Percentiles rank a stretch among this genome's conserved stretches.
These are phyloP conservation scores for Drosophila gaucha DNA, from an alignment of 2,888 invertebrate species.

Conservation along the genomic window DNA sequence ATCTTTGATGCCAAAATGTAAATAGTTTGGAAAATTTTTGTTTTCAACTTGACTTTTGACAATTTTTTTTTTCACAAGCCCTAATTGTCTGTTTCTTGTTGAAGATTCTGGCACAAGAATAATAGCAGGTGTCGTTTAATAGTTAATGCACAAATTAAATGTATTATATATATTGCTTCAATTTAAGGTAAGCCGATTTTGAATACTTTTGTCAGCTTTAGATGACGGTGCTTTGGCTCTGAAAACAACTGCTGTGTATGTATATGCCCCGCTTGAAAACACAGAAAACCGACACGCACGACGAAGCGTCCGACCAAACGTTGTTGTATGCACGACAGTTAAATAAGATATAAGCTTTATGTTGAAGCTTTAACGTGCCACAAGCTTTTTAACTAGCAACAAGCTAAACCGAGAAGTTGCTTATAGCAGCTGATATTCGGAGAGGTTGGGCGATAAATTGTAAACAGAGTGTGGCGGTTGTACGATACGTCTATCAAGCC, in stretches of 20 bases:
- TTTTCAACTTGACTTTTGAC: neutral
- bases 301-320: slow-evolving; percentile 42
- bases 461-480: slow-evolving; percentile 17
- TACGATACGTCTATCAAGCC: neutral
- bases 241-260: slow-evolving; percentile 49
- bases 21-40: neutral
- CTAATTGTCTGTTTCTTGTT: neutral
- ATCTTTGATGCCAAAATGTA: slow-evolving; percentile 29
- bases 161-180: neutral
- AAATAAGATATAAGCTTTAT: slow-evolving; percentile 48
- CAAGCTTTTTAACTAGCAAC: slow-evolving; percentile 59
- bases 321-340: slow-evolving; percentile 53
- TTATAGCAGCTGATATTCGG: slow-evolving; percentile 36
- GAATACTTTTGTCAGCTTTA: neutral
- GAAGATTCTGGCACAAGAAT: neutral
- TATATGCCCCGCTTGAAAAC: slow-evolving; percentile 54
- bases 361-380: slow-evolving; percentile 63
- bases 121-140: neutral
- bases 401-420: slow-evolving; percentile 34
- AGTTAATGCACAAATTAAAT: neutral
- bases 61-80: neutral
- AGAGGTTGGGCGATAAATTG: slow-evolving; percentile 15
- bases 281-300: slow-evolving; percentile 52
- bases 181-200: slow-evolving; percentile 4
- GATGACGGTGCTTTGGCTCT: slow-evolving; percentile 3